Base-by-base conservation (phyloP, 2,888 invertebrate species). In the Zaprionus obscuricornis region DNA sequence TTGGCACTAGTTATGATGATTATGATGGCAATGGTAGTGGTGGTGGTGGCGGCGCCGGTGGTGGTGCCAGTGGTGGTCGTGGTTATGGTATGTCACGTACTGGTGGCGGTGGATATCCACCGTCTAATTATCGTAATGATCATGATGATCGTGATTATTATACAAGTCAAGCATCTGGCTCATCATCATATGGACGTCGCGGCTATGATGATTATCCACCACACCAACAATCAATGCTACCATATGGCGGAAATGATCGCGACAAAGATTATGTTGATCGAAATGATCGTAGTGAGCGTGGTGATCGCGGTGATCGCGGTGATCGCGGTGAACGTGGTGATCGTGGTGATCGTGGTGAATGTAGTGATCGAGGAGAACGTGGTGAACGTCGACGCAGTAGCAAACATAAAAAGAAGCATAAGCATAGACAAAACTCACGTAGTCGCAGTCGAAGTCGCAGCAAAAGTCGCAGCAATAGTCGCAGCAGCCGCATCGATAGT, bases 381-480 rank as follows among this genome's bases (percentile, higher is more conserved):
- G 45, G 52, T n/a, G 60, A 66, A 8, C 60, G 71, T 0, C 81
- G 84, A 0, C 85, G 86, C 47, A 78, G 85, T 45, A 88, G 88
- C 64, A 89, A 89, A 52, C 87, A 88, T 46, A 89, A 89, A 64
- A 89, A 88, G 43, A 89, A 88, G 60, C 88, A 89, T 54, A 90
- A 89, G 56, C 89, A 90, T 40, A 85, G 86, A 47, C 87, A 88
- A 34, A 75, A 72, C 54, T 89, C 86, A 40, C 86, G 83, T 39
- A 88, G 88, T 49, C 88, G 88, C 13, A 89, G 88, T 24, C 75
- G 87, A 18, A 72, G n/a, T n/a, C n/a, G n/a, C n/a, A n/a, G n/a
- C n/a, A n/a, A n/a, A n/a, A n/a, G n/a, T n/a, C 64, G 62, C 14
- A 78, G 87, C 36, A 82, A 83, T 4, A 70, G 71, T 33, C 78